Conservation (phyloP, 2,888 invertebrate genomes). For the Deilephila elpenor region DNA sequence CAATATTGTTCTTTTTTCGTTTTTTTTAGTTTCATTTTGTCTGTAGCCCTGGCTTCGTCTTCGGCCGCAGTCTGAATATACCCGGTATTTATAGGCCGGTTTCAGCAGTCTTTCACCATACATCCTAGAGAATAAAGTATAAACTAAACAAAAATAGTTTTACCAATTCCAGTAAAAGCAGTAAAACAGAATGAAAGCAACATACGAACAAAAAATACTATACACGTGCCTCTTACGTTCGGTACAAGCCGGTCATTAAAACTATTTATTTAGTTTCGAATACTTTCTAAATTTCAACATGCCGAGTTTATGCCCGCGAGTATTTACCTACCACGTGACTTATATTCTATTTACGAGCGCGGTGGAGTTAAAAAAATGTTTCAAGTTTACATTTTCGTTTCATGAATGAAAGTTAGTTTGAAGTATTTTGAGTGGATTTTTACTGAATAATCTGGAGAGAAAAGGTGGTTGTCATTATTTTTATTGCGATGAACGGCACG, state of each 20-base stretch:
- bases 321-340: conserved; percentile 42
- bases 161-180: no score
- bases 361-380: conserved; percentile 7
- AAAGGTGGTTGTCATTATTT: no score
- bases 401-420: not conserved
- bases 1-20: no score
- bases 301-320: conserved; percentile 38
- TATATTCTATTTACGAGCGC: conserved; percentile 42
- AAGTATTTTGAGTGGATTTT: not conserved
- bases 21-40: no score
- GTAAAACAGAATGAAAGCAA: not conserved
- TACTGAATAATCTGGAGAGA: not conserved
- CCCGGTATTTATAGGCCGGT: no score
- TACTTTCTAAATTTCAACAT: conserved; percentile 34
- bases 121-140: no score
- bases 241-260: not conserved
- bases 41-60: no score
- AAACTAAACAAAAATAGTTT: no score
- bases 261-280: conserved; percentile 12
- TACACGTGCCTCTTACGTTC: not conserved
- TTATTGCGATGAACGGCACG: no score
- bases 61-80: no score
- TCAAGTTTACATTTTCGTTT: not conserved
- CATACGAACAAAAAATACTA: not conserved
- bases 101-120: no score